A percentile compares a stretch with the other conserved stretches of the same genome.
phyloP scores from a whole-genome alignment of 2,888 invertebrate species.

The Drosophila ezoana region DNA sequence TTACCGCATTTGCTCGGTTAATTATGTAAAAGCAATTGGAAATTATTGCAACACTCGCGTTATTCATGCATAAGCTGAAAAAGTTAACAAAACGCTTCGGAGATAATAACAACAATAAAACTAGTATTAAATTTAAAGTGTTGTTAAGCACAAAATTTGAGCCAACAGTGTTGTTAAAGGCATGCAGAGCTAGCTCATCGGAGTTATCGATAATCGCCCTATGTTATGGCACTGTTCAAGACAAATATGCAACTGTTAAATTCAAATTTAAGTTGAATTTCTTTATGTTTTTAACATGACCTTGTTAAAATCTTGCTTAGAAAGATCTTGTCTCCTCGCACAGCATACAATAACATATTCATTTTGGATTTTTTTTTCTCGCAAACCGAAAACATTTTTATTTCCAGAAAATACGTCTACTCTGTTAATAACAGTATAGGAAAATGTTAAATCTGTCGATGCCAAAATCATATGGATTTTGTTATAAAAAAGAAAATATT shows the following conservation, averaged over 20 bases:
- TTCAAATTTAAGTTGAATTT: neutral
- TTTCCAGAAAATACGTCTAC: neutral
- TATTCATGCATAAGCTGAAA: constrained; percentile 28
- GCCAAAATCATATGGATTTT: constrained; percentile 8
- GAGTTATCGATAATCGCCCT: neutral
- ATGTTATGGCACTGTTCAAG: neutral
- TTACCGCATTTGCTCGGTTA: constrained; percentile 27
- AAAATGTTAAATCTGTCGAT: constrained; percentile 11
- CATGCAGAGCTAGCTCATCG: neutral
- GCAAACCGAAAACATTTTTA: neutral
- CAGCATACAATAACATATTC: too few species aligned
- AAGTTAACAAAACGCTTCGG: constrained; percentile 38
- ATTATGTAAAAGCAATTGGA: constrained; percentile 45
- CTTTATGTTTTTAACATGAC: neutral
- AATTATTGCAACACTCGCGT: constrained; percentile 59
- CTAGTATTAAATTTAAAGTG: constrained; percentile 40
- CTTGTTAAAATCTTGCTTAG: neutral
- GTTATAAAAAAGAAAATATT: neutral
- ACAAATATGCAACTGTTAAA: neutral
- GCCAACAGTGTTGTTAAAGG: constrained; percentile 9
- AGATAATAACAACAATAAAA: constrained; percentile 53
- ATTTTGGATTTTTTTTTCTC: too few species aligned
- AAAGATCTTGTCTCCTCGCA: too few species aligned
- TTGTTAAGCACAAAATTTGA: neutral
- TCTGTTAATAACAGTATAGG: constrained; percentile 27